These are phyloP conservation scores for Bellardia bayeri DNA, from an alignment of 2,888 invertebrate species.

Conservation along the genomic window DNA sequence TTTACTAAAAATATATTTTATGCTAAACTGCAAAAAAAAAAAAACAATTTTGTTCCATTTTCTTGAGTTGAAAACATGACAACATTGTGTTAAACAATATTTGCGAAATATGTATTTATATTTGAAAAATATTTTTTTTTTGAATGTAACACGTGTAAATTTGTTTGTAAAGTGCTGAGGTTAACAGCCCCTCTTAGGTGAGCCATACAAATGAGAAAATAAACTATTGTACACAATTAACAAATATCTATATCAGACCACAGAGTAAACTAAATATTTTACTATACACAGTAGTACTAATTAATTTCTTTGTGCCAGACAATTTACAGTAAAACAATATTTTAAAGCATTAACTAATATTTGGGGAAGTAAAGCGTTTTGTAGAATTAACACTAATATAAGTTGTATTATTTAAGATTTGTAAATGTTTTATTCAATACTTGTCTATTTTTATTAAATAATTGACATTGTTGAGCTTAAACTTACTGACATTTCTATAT, in stretches of 20 bases:
- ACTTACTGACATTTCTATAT: too few species aligned
- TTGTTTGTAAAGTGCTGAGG: conserved; percentile 34
- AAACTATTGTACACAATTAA: conserved; percentile 48
- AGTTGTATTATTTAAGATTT: too few species aligned
- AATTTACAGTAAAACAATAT: not conserved
- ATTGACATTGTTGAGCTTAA: too few species aligned
- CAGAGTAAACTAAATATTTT: conserved; percentile 9
- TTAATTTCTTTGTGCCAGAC: conserved; percentile 65
- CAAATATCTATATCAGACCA: conserved; percentile 46
- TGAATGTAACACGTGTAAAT: conserved; percentile 1
- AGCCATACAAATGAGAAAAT: not conserved
- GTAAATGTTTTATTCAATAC: too few species aligned
- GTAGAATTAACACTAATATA: too few species aligned
- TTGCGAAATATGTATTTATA: conserved; percentile 6
- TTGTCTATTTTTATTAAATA: too few species aligned
- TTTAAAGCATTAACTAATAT: not conserved
- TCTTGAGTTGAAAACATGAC: conserved; percentile 37
- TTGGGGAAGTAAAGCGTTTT: conserved; percentile 1
- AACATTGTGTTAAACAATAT: conserved; percentile 51
- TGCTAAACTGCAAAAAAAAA: not conserved
- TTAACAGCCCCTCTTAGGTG: conserved; percentile 44
- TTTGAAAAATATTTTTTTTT: not conserved
- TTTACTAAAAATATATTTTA: not conserved
- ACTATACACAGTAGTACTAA: conserved; percentile 45
- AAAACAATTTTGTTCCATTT: not conserved